Evolutionary conservation across 1,140 invertebrate species (phyloP).

Genomic region (Drosophila kikkawai): DNA sequence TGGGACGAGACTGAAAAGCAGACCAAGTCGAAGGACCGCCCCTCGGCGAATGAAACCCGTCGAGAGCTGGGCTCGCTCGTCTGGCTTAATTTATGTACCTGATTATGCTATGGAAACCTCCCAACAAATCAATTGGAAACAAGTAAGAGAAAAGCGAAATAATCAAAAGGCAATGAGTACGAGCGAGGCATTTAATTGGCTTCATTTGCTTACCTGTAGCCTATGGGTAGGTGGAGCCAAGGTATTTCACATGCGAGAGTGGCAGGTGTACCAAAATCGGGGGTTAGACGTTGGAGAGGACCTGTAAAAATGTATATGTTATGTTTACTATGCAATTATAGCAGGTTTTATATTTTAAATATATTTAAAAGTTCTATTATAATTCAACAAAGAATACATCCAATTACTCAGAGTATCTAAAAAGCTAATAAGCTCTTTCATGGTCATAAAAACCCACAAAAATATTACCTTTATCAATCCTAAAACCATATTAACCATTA

Average conservation of each 20-base stretch:
- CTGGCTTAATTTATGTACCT: conserved; percentile 70
- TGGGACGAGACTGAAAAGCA: conserved; percentile 7
- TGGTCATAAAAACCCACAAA: background rate
- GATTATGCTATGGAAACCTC: conserved; percentile 55
- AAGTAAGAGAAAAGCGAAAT: conserved; percentile 37
- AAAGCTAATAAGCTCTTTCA: background rate
- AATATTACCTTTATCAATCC: background rate
- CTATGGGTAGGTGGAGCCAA: conserved; percentile 59
- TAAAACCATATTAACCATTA: background rate
- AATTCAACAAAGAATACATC: background rate
- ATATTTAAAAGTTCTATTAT: background rate
- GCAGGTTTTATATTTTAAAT: background rate
- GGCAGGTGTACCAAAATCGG: background rate
- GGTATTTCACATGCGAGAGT: conserved; percentile 28
- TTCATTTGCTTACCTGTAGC: conserved; percentile 39
- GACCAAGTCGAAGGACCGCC: conserved; percentile 45
- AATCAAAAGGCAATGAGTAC: conserved; percentile 53
- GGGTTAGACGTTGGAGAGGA: conserved; percentile 1
- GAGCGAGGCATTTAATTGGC: conserved; percentile 66
- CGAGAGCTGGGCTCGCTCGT: background rate
- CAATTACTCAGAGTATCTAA: fast-evolving
- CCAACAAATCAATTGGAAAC: conserved; percentile 72
- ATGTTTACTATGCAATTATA: background rate
- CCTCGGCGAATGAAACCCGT: conserved; percentile 31
- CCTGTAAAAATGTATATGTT: conserved; percentile 1